A percentile compares a stretch with the other conserved stretches of the same genome.
phyloP scores from a whole-genome alignment of 2,113 vertebrate species.

The Dicaeum eximium region DNA sequence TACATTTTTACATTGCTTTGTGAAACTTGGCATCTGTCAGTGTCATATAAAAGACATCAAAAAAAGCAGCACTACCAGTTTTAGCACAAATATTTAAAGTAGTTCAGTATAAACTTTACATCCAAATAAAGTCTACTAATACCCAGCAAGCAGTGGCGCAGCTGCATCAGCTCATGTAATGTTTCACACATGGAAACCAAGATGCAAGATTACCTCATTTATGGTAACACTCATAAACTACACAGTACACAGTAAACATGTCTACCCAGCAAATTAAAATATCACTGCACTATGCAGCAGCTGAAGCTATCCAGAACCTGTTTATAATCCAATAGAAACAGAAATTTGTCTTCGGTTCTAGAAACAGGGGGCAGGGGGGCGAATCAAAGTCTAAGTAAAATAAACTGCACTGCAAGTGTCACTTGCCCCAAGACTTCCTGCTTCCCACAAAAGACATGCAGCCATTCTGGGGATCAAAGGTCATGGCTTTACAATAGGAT shows the following conservation, averaged over 20 bases:
- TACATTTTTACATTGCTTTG: background rate
- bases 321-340: slow-evolving; percentile 77
- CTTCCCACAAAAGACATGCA: slow-evolving; percentile 69
- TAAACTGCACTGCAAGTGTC: slow-evolving; percentile 61
- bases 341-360: slow-evolving; percentile 72
- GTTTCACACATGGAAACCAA: slow-evolving; percentile 81
- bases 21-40: slow-evolving; percentile 43
- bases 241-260: slow-evolving; percentile 86
- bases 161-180: slow-evolving; percentile 80
- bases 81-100: slow-evolving; percentile 67
- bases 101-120: slow-evolving; percentile 54
- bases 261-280: slow-evolving; percentile 85
- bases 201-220: slow-evolving; percentile 82
- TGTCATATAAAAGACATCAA: slow-evolving; percentile 48
- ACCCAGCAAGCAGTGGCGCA: slow-evolving; percentile 65
- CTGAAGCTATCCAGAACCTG: slow-evolving; percentile 77
- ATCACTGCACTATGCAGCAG: slow-evolving; percentile 76
- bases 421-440: slow-evolving; percentile 60
- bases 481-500: slow-evolving; percentile 64
- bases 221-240: slow-evolving; percentile 85
- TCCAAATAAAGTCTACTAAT: slow-evolving; percentile 64
- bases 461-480: slow-evolving; percentile 54
- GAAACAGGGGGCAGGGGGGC: slow-evolving; percentile 13
- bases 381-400: slow-evolving; percentile 71
- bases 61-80: slow-evolving; percentile 53